These are phyloP conservation scores for Lepidurus arcticus DNA, from an alignment of 1,140 invertebrate genomes.

Conservation along the genomic window DNA sequence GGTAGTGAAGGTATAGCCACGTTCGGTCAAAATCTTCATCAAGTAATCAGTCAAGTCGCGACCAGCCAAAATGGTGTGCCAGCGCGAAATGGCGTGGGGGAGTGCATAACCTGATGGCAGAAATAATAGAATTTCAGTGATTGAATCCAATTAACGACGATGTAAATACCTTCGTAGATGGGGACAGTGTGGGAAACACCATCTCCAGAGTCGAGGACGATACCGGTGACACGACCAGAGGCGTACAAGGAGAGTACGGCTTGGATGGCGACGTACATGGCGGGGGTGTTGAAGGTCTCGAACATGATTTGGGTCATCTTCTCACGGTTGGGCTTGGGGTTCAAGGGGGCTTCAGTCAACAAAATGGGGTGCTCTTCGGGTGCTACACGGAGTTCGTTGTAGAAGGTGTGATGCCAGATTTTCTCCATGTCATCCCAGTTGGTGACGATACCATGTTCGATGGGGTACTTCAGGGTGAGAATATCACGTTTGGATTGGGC, in stretches of 20 bases:
- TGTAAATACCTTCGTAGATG: slow-evolving; percentile 70
- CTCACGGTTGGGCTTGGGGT: slow-evolving; percentile 84
- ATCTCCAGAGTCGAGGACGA: slow-evolving; percentile 83
- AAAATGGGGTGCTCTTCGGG: slow-evolving; percentile 91
- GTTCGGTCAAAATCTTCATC: slow-evolving; percentile 93
- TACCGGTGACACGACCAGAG: slow-evolving; percentile 91
- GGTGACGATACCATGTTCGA: slow-evolving; percentile 89
- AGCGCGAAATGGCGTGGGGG: slow-evolving; percentile 75
- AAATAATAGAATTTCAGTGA: neutral
- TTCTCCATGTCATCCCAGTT: slow-evolving; percentile 98
- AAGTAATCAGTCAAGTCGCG: slow-evolving; percentile 92
- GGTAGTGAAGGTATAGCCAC: slow-evolving; percentile 94
- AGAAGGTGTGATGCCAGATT: slow-evolving; percentile 94
- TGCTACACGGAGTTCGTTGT: slow-evolving; percentile 91
- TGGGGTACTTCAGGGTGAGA: slow-evolving; percentile 90
- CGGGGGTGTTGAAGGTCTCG: slow-evolving; percentile 87
- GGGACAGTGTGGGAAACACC: slow-evolving; percentile 92
- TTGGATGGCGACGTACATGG: slow-evolving; percentile 90
- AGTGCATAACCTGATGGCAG: slow-evolving; percentile 49
- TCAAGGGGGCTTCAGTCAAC: slow-evolving; percentile 86
- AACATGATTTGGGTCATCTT: slow-evolving; percentile 97
- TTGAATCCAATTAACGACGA: neutral
- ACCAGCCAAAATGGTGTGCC: slow-evolving; percentile 84
- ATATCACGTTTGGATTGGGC: slow-evolving; percentile 75
- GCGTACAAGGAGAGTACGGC: slow-evolving; percentile 87